Evolutionary conservation across 2,113 vertebrate species (phyloP).

Genomic region (Pseudorectes ferrugineus): DNA sequence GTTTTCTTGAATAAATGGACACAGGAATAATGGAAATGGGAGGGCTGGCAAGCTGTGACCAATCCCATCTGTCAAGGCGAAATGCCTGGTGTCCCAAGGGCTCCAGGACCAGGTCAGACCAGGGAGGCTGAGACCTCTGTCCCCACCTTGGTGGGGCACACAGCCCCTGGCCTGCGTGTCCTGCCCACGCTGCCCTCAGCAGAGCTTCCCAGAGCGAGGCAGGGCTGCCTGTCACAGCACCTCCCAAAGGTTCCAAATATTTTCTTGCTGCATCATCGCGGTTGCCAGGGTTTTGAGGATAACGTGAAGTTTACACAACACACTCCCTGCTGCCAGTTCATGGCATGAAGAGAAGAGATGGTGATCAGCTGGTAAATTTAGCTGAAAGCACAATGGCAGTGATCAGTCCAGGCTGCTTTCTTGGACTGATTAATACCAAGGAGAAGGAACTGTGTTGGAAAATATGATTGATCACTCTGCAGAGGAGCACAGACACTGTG

Average conservation of each 20-base stretch:
- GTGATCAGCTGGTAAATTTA: neutral
- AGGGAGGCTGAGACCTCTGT: neutral
- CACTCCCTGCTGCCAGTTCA: neutral
- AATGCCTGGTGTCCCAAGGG: neutral
- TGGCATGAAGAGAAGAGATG: neutral
- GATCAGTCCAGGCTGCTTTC: neutral
- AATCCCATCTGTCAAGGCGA: neutral
- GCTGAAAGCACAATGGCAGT: neutral
- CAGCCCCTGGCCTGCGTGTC: neutral
- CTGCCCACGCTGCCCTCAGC: neutral
- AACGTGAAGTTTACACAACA: neutral
- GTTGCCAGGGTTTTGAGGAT: neutral
- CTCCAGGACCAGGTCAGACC: neutral
- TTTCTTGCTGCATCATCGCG: neutral
- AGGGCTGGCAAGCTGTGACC: neutral
- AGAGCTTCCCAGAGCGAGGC: rapidly evolving
- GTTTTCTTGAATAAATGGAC: neutral
- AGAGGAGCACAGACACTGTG: neutral
- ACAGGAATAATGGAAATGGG: neutral
- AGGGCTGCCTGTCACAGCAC: neutral
- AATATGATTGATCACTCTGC: conserved; percentile 16
- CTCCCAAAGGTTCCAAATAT: neutral
- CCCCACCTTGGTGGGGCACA: neutral
- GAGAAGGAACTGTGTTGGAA: neutral
- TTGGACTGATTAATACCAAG: neutral